Percentiles rank a stretch among this genome's conserved stretches.
phyloP scores from a whole-genome alignment of 2,888 invertebrate species.

The Caenorhabditis macrosperma region DNA sequence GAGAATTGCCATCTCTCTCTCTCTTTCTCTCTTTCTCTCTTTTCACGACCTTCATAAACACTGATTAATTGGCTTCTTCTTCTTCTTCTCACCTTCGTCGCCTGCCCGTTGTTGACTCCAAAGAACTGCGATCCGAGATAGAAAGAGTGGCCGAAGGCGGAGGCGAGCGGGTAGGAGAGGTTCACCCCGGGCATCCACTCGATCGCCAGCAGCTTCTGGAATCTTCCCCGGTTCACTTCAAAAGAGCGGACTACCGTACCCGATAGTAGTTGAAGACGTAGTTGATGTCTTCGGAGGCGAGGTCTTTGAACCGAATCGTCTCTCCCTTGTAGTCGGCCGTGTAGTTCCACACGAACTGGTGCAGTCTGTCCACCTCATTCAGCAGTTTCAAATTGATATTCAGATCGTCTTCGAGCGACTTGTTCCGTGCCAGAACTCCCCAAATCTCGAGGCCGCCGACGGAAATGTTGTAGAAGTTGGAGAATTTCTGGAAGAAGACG shows the following conservation, averaged over 20 bases:
- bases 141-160: slow-evolving; percentile 70
- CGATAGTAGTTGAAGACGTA: slow-evolving; percentile 69
- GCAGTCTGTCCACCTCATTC: slow-evolving; percentile 71
- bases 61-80: neutral
- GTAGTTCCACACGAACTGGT: slow-evolving; percentile 67
- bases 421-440: slow-evolving; percentile 72
- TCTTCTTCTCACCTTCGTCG: slow-evolving; percentile 10
- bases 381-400: slow-evolving; percentile 63
- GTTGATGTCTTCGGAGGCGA: slow-evolving; percentile 64
- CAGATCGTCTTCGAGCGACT: slow-evolving; percentile 53
- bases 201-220: slow-evolving; percentile 59
- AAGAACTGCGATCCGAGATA: slow-evolving; percentile 75
- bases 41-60: too few species aligned
- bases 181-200: slow-evolving; percentile 63
- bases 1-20: too few species aligned
- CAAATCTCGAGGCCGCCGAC: slow-evolving; percentile 75
- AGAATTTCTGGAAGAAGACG: slow-evolving; percentile 70
- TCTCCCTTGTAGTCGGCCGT: slow-evolving; percentile 48
- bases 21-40: too few species aligned
- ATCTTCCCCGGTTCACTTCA: neutral
- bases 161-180: slow-evolving; percentile 70
- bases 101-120: slow-evolving; percentile 66
- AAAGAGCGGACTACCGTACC: slow-evolving; percentile 46
- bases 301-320: slow-evolving; percentile 60
- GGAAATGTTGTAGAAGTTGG: slow-evolving; percentile 74